Evolutionary conservation across 2,113 vertebrate species (phyloP), one percentile per base, ranked within the genome.

Genomic region (Atractosteus spatula): DNA sequence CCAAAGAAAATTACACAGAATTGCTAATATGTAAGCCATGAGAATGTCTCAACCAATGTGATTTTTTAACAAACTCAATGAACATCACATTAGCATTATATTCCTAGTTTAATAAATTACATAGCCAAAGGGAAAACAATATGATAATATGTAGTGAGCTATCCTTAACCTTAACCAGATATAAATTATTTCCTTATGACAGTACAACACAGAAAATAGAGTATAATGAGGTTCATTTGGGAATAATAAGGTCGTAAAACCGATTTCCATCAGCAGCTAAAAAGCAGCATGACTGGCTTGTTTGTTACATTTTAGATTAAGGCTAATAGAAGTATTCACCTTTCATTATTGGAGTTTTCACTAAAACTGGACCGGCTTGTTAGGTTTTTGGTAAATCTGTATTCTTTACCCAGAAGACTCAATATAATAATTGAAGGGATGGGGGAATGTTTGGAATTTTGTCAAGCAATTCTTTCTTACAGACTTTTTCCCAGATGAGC

Each of bases 161-260:
- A 61, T 56, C 62, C 77, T 76, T 70, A 74, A 65, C 41, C 59
- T 55, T 8, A 7, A 69, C 47, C 47, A 29, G 44, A 71, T 57
- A 76, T 72, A 67, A 70, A 71, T 71, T 56, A 66, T 74, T 64
- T 66, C 55, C 69, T 66, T 75, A 69, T 73, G 29, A 51, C 16
- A 56, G 44, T 47, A 63, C 47, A 63, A 70, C 69, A 45, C 7
- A 54, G 63, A 62, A 64, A 42, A 14, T 41, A 47, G 42, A 55
- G 47, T 44, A 66, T 41, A 51, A 45, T 55, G 43, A 55, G 56
- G 44, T 44, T 73, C 41, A 41, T 67, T 56, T 55, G n/a, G 69
- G 56, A 78, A 75, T 71, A 73, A 79, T 76, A 61, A 42, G 51
- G 76, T 70, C 70, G 16, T 17, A 56, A 67, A 70, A 75, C 55